Evolutionary conservation across 2,888 invertebrate species (phyloP).

Genomic region (Machimus atricapillus): DNA sequence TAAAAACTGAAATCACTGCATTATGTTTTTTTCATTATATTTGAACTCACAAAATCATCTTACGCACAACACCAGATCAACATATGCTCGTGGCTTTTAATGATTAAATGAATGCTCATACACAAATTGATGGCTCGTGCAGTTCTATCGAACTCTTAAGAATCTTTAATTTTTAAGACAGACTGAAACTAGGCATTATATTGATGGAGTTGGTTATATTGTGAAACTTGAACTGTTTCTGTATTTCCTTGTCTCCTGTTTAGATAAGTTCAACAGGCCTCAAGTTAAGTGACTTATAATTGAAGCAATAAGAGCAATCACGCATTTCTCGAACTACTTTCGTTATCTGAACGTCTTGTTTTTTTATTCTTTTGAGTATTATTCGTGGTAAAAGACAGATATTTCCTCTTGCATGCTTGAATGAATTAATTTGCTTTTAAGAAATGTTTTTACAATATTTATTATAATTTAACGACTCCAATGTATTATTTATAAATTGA

Average conservation of each 20-base stretch:
- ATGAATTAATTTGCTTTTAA: neutral
- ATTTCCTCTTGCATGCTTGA: neutral
- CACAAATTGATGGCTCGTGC: neutral
- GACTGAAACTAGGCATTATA: neutral
- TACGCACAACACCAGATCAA: neutral
- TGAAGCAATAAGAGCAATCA: neutral
- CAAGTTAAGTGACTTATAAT: neutral
- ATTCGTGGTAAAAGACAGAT: neutral
- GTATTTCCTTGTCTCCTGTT: neutral
- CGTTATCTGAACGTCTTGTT: neutral
- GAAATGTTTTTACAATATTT: neutral
- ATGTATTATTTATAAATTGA: neutral
- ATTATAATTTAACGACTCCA: neutral
- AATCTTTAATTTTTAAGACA: neutral
- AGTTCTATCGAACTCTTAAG: neutral
- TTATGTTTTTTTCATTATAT: neutral
- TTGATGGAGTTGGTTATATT: neutral
- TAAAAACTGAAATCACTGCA: neutral
- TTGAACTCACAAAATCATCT: neutral
- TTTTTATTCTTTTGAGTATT: neutral
- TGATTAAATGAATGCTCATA: neutral
- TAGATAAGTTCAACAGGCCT: neutral
- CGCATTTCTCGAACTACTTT: neutral
- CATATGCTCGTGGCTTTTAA: neutral
- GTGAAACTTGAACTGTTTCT: neutral